Percentiles rank a stretch among this genome's conserved stretches.
These are phyloP conservation scores for Rhincodon typus DNA, from an alignment of 2,797 vertebrate species.

Conservation along the genomic window DNA sequence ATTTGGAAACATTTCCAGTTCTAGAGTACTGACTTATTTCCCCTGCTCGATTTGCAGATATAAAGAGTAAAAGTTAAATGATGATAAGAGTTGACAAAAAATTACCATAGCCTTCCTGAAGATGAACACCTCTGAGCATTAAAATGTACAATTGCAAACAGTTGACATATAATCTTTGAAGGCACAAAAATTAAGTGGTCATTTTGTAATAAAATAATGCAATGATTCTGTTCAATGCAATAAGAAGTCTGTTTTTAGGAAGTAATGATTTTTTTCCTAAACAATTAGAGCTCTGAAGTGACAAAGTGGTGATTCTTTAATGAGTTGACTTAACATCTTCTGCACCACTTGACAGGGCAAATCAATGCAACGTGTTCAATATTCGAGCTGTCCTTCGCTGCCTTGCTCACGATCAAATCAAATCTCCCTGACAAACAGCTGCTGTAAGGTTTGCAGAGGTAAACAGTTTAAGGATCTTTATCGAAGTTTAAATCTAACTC, in stretches of 20 bases:
- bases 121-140: neutral
- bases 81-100: neutral
- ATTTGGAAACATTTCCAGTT: neutral
- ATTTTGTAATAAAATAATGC: neutral
- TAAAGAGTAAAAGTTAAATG: neutral
- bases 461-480: constrained; percentile 42
- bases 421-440: constrained; percentile 77
- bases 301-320: neutral
- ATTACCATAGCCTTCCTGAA: neutral
- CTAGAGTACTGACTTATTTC: neutral
- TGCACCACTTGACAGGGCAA: constrained; percentile 61
- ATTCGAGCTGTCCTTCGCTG: constrained; percentile 66
- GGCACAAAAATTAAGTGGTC: neutral
- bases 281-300: neutral
- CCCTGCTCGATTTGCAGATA: neutral
- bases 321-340: constrained; percentile 22
- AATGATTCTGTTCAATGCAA: neutral
- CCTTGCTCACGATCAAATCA: constrained; percentile 80
- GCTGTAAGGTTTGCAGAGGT: constrained; percentile 96
- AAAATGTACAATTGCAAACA: neutral
- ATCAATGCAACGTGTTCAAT: constrained; percentile 76
- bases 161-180: neutral
- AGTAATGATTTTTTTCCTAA: constrained; percentile 3
- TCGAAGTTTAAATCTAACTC: neutral
- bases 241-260: neutral